phyloP scores from a whole-genome alignment of 2,797 vertebrate species.

The Coregonus ussuriensis region DNA sequence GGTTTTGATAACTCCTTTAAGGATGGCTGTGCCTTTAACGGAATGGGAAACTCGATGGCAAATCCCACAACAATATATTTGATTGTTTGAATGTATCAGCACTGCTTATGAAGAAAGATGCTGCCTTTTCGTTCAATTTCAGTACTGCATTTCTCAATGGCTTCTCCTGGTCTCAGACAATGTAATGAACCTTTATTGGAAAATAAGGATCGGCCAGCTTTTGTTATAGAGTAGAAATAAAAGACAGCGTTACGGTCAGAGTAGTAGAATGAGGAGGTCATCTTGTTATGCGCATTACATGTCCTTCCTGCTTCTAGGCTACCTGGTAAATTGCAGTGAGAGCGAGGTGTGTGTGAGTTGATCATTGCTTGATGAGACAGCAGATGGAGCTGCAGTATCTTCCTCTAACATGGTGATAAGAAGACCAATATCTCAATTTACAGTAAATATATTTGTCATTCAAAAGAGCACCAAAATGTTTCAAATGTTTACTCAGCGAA shows the following conservation, averaged over 20 bases:
- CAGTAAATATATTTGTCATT: too few species aligned
- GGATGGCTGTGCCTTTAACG: background rate
- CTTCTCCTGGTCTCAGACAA: background rate
- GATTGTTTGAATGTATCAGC: background rate
- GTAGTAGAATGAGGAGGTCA: too few species aligned
- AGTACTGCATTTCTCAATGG: background rate
- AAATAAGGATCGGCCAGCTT: background rate
- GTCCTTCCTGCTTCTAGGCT: background rate
- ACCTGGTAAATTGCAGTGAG: background rate
- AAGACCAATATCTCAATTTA: too few species aligned
- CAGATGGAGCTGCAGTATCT: constrained; percentile 58
- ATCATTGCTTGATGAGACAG: constrained; percentile 38
- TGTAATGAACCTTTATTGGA: background rate
- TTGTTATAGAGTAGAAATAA: too few species aligned
- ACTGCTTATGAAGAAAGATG: background rate
- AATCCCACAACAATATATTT: background rate
- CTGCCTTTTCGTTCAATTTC: background rate
- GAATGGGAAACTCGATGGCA: background rate
- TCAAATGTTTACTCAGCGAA: too few species aligned
- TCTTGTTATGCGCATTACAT: too few species aligned
- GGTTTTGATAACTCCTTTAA: background rate
- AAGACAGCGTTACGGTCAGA: too few species aligned
- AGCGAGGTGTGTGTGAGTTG: background rate
- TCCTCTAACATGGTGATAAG: background rate
- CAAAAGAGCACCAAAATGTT: too few species aligned